Base-by-base conservation (phyloP, 2,888 invertebrate genomes). In the Tromatobia lineatoria region DNA sequence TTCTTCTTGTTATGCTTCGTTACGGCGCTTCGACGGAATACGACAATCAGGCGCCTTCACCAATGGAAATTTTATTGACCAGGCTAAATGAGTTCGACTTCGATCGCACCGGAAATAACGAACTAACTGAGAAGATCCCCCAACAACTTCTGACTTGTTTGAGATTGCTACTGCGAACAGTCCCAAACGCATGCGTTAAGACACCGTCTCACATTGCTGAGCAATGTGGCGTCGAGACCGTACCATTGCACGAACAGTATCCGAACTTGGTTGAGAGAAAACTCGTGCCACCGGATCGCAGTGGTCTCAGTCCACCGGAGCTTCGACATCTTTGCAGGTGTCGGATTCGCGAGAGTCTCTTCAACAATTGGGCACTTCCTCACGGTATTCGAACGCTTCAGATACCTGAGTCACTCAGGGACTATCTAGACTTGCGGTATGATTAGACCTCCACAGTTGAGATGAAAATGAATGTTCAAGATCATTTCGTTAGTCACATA, bases 261-360 rank as follows among this genome's bases (percentile, higher is more conserved):
- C 93, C 94, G 0, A 94, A 95, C 74, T 94, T 96, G 80, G 90
- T 96, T 15, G 93, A 95, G 66, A 95, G 95, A 87, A 95, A 95
- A 88, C 91, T 96, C 42, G 93, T 96, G 50, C 96, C 96, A 1
- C 92, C 94, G 20, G 94, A 95, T 3, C 94, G 96, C 79, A 96
- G 96, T 91, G 96, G 96, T 0, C 86, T 95, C 7, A 92, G 91
- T 82, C 96, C 96, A 1, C 95, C 96, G n/a, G 96, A 96, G 88
- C 94, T 98, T 78, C 96, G 96, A 87, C 97, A 98, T 93, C 93
- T 98, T 3, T 96, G 96, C 88, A 95, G 97, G 85, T 97, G 97
- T 91, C 94, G 94, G 25, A 95, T 98, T 61, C 95, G 98, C 81
- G 94, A 96, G 64, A 92, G 94, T 77, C 93, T 98, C 67, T 96